Evolutionary conservation across 2,888 invertebrate genomes (phyloP).

Genomic region (Drosophila falleni): DNA sequence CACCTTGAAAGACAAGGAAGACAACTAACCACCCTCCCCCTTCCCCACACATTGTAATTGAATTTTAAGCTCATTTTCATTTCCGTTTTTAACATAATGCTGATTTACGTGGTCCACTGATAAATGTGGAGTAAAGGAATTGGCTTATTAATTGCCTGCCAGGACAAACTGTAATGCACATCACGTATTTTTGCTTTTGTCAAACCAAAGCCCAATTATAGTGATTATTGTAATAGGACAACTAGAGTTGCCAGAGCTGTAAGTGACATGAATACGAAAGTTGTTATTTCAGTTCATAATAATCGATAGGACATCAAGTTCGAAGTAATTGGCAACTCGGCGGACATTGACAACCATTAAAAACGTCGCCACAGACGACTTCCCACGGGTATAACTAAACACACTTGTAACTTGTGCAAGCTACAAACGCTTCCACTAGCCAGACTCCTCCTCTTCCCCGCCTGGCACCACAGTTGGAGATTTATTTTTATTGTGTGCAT

Average conservation of each 20-base stretch:
- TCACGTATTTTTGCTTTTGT: constrained; percentile 68
- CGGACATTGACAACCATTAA: constrained; percentile 53
- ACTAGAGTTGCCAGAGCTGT: constrained; percentile 48
- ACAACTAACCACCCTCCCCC: not conserved
- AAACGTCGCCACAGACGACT: constrained; percentile 57
- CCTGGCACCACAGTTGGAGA: constrained; percentile 48
- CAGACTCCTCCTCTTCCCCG: constrained; percentile 2
- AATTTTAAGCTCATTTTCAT: constrained; percentile 79
- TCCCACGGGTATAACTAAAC: constrained; percentile 78
- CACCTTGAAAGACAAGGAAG: constrained; percentile 39
- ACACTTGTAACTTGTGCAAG: constrained; percentile 52
- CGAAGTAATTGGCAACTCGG: constrained; percentile 53
- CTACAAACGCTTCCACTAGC: constrained; percentile 5
- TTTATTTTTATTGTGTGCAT: constrained; percentile 80
- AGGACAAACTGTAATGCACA: constrained; percentile 60
- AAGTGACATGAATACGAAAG: constrained; percentile 76
- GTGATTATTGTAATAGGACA: constrained; percentile 71
- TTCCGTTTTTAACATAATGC: constrained; percentile 68
- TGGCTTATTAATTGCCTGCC: constrained; percentile 69
- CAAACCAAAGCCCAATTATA: constrained; percentile 75
- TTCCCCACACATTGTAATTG: constrained; percentile 56
- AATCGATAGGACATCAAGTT: constrained; percentile 46
- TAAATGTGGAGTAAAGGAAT: constrained; percentile 53
- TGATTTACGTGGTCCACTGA: constrained; percentile 72
- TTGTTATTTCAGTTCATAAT: constrained; percentile 38